These are phyloP conservation scores for Pseudopleuronectes americanus DNA, from an alignment of 2,797 vertebrate genomes.

Conservation along the genomic window DNA sequence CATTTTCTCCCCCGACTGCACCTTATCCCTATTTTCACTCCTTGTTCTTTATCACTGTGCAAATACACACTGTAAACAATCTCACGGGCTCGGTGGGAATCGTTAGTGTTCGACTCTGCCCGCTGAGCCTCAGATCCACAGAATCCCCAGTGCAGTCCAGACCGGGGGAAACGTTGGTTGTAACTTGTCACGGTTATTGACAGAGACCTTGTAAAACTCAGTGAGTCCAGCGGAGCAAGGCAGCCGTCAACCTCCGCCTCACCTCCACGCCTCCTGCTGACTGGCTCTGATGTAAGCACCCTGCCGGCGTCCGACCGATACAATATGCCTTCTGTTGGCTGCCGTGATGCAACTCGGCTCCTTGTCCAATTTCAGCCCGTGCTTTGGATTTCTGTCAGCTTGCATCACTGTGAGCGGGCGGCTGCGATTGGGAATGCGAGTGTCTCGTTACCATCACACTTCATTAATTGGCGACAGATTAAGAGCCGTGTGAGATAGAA, in stretches of 20 bases:
- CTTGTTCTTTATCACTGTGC: conserved; percentile 22
- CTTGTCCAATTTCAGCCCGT: conserved; percentile 14
- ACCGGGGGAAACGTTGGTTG: conserved; percentile 51
- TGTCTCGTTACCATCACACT: conserved; percentile 51
- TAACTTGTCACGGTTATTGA: conserved; percentile 68
- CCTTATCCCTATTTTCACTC: not conserved
- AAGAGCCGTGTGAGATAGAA: conserved; percentile 39
- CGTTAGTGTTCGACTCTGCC: conserved; percentile 22
- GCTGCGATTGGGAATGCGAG: conserved; percentile 41
- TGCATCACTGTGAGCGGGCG: conserved; percentile 57
- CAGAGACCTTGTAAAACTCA: conserved; percentile 69
- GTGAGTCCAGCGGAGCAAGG: conserved; percentile 50
- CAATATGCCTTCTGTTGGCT: conserved; percentile 34
- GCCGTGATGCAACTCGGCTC: conserved; percentile 46
- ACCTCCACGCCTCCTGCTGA: conserved; percentile 59
- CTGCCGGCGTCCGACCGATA: conserved; percentile 46
- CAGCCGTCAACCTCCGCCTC: conserved; percentile 57
- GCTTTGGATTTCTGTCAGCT: conserved; percentile 52
- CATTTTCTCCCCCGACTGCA: not conserved
- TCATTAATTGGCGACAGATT: conserved; percentile 58
- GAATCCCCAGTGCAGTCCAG: conserved; percentile 28
- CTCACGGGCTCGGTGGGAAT: conserved; percentile 9
- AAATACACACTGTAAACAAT: conserved; percentile 16
- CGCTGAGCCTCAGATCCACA: conserved; percentile 20
- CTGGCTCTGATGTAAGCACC: conserved; percentile 51